Evolutionary conservation across 1,140 invertebrate species (phyloP).

Genomic region (Atta cephalotes): DNA sequence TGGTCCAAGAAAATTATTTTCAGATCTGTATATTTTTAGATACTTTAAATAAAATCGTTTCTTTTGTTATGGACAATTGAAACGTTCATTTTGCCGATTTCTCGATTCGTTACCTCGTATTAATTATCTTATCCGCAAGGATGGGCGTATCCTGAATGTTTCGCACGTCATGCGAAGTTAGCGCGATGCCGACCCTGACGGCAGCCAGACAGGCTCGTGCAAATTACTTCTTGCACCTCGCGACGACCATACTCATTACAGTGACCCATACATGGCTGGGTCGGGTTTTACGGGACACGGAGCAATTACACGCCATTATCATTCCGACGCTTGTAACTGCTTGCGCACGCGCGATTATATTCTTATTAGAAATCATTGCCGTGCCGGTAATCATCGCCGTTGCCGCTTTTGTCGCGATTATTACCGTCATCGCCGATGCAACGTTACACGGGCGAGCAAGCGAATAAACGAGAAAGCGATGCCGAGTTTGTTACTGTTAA

Average conservation of each 20-base stretch:
- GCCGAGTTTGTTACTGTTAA: constrained; percentile 49
- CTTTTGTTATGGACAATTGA: background rate
- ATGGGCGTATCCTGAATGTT: too few relatives aligned
- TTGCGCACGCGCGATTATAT: constrained; percentile 60
- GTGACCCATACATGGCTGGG: constrained; percentile 19
- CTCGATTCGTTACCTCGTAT: background rate
- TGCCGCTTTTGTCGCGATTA: constrained; percentile 54
- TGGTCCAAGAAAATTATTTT: too few relatives aligned
- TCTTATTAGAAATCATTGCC: constrained; percentile 66
- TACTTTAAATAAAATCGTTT: too few relatives aligned
- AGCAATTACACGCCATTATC: constrained; percentile 69
- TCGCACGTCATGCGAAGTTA: constrained; percentile 1
- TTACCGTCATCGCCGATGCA: constrained; percentile 31
- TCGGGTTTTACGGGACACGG: constrained; percentile 52
- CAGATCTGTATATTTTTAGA: too few relatives aligned
- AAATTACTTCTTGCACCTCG: constrained; percentile 70
- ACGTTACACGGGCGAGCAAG: constrained; percentile 19
- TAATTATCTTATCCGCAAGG: background rate
- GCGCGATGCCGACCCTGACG: constrained; percentile 7
- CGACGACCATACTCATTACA: constrained; percentile 68
- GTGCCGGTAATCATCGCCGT: constrained; percentile 50
- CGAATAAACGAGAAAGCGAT: background rate
- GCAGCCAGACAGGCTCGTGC: constrained; percentile 46
- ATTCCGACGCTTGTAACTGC: constrained; percentile 63
- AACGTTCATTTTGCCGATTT: background rate